Evolutionary conservation across 2,888 invertebrate genomes (phyloP).

Genomic region (Diaphora mendica): DNA sequence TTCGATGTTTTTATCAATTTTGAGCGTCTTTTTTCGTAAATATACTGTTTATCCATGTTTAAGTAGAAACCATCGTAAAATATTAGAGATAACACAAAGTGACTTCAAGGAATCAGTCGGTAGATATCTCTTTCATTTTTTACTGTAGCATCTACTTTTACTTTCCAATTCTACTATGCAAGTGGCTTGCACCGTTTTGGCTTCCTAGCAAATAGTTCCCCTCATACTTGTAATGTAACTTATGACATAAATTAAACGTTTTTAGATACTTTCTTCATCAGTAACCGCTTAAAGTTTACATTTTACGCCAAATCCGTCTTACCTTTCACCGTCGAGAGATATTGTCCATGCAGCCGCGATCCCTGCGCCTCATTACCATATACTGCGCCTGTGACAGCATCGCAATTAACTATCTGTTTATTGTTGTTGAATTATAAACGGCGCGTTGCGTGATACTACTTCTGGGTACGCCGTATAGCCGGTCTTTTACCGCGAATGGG

Average conservation of each 20-base stretch:
- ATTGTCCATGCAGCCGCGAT: conserved; percentile 84
- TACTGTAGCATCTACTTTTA: neutral
- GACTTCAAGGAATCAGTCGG: neutral
- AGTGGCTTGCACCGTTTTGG: neutral
- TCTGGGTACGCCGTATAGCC: conserved; percentile 44
- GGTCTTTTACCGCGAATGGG: conserved; percentile 47
- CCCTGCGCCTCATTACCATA: conserved; percentile 86
- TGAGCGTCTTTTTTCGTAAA: neutral
- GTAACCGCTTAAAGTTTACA: conserved; percentile 30
- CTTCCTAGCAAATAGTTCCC: neutral
- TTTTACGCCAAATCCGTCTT: conserved; percentile 64
- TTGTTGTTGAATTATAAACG: conserved; percentile 86
- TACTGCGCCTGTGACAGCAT: conserved; percentile 85
- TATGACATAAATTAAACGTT: neutral
- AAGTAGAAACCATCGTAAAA: neutral
- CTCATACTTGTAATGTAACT: neutral
- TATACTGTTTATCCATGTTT: neutral
- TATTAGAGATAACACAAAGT: neutral
- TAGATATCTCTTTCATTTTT: neutral
- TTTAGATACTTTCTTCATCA: neutral
- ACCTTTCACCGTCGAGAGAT: conserved; percentile 86
- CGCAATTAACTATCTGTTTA: conserved; percentile 87
- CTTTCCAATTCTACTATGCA: neutral
- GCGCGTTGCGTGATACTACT: conserved; percentile 76
- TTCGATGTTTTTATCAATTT: neutral